phyloP scores from a whole-genome alignment of 2,113 vertebrate species.

The Aramus guarauna region DNA sequence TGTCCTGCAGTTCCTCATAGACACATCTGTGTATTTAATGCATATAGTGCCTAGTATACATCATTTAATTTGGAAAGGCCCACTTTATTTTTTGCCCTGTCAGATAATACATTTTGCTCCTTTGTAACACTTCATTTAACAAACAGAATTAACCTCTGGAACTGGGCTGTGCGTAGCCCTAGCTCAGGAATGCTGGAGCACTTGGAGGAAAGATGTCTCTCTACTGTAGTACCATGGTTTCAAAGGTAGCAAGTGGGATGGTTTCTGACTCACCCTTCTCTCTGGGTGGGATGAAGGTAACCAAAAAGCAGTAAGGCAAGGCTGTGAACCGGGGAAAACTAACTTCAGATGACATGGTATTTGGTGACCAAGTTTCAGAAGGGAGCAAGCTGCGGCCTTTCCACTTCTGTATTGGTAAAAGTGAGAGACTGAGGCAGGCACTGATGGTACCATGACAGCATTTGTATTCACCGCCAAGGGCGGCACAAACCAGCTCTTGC shows the following conservation, averaged over 20 bases:
- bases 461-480: background rate
- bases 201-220: no score
- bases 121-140: background rate
- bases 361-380: background rate
- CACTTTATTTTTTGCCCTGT: background rate
- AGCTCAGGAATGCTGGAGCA: rapidly evolving
- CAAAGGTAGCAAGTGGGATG: background rate
- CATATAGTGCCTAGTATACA: background rate
- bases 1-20: background rate
- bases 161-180: rapidly evolving
- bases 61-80: background rate
- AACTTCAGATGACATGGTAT: background rate
- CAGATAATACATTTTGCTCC: background rate
- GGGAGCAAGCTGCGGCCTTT: background rate
- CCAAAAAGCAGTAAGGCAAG: background rate
- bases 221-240: background rate
- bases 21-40: background rate
- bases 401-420: background rate
- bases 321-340: background rate
- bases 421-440: background rate
- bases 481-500: background rate
- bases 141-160: background rate
- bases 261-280: background rate
- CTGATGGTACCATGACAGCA: background rate
- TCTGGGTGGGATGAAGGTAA: background rate